Conservation (phyloP, 2,797 vertebrate genomes). For the Eulemur rubriventer region DNA sequence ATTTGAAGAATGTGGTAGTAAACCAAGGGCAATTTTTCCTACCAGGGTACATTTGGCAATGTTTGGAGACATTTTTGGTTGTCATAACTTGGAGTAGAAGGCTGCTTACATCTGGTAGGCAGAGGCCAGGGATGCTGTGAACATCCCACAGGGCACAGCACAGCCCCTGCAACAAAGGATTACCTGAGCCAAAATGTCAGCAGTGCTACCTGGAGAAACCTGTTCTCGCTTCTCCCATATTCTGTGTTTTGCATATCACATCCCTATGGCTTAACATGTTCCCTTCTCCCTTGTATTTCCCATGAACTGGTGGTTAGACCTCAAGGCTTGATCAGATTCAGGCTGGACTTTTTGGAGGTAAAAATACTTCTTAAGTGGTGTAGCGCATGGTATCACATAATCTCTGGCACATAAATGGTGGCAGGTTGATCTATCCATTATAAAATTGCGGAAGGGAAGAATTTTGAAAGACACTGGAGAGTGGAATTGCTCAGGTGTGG, state of each 20-base stretch:
- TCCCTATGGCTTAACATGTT: too few species aligned
- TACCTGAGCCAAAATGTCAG: neutral
- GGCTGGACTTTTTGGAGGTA: neutral
- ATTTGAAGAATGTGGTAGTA: neutral
- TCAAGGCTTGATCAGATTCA: neutral
- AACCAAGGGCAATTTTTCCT: neutral
- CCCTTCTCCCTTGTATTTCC: neutral
- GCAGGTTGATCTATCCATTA: neutral
- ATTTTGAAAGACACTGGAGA: neutral
- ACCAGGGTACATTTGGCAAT: neutral
- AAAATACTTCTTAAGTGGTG: neutral
- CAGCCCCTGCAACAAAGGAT: neutral
- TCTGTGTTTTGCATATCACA: neutral
- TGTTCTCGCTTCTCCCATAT: rapidly evolving
- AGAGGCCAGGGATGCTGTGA: neutral
- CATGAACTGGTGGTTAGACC: neutral
- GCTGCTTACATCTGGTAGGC: neutral
- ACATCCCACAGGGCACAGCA: too few species aligned
- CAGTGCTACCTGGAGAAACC: neutral
- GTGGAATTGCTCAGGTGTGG: neutral
- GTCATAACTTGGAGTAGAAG: neutral
- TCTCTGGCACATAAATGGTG: neutral
- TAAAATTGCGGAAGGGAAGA: neutral
- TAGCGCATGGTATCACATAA: neutral
- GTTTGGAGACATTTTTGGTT: neutral